Conservation (phyloP, 2,888 invertebrate species). For the Schizotus pectinicornis region DNA sequence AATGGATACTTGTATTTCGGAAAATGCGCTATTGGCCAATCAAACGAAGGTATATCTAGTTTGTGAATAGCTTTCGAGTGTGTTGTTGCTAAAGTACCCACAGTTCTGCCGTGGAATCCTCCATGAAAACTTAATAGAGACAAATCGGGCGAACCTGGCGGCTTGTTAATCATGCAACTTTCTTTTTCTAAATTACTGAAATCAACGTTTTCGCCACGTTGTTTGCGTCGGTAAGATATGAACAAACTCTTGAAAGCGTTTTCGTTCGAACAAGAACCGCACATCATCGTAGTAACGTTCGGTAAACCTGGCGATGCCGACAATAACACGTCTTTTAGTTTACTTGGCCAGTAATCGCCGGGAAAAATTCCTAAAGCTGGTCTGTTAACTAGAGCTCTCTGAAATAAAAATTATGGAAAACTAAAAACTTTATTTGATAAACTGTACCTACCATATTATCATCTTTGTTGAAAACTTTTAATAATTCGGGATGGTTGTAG, state of each 20-base stretch:
- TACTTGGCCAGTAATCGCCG: constrained; percentile 83
- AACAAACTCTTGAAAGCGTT: constrained; percentile 95
- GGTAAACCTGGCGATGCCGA: constrained; percentile 72
- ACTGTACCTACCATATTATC: constrained; percentile 41
- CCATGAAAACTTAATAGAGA: constrained; percentile 87
- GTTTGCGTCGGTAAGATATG: constrained; percentile 79
- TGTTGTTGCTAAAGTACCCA: constrained; percentile 85
- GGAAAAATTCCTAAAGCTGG: constrained; percentile 96
- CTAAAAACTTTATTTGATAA: neutral
- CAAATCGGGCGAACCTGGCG: constrained; percentile 86
- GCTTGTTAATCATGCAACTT: constrained; percentile 83
- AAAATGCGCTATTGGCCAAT: constrained; percentile 95
- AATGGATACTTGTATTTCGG: constrained; percentile 87
- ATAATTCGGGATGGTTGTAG: constrained; percentile 91
- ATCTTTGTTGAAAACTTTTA: constrained; percentile 67
- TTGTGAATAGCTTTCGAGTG: constrained; percentile 97
- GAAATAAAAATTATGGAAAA: constrained; percentile 12
- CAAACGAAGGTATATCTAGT: constrained; percentile 90
- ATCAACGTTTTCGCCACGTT: constrained; percentile 72
- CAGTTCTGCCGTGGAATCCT: constrained; percentile 94
- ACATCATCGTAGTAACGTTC: constrained; percentile 94
- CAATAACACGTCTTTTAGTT: constrained; percentile 72
- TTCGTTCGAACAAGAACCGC: constrained; percentile 97
- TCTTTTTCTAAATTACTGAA: constrained; percentile 80
- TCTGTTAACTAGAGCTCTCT: constrained; percentile 86